phyloP scores from a whole-genome alignment of 35 echinoderm and acorn worm genomes.

The Chiridota heheva region DNA sequence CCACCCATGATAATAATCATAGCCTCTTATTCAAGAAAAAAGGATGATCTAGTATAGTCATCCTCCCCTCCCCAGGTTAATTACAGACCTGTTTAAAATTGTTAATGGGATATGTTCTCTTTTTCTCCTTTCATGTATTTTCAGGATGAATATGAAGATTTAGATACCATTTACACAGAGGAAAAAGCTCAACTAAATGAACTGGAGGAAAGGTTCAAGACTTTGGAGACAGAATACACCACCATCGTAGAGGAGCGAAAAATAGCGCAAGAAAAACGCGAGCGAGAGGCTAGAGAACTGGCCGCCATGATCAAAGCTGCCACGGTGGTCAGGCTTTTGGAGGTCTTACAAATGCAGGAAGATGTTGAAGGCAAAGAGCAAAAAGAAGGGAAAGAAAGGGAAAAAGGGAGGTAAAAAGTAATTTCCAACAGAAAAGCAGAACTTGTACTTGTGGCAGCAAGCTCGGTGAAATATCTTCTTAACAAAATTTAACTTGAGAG shows the following conservation, averaged over 20 bases:
- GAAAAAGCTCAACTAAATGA: slow-evolving; percentile 98
- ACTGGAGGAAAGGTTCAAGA: slow-evolving; percentile 91
- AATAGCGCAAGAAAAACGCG: slow-evolving; percentile 92
- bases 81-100: no score
- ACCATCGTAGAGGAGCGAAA: slow-evolving; percentile 82
- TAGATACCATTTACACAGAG: slow-evolving; percentile 94
- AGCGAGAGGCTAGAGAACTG: slow-evolving; percentile 79
- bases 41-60: no score
- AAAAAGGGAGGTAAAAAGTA: slow-evolving; percentile 74
- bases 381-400: slow-evolving; percentile 75
- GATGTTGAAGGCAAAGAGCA: slow-evolving; percentile 89
- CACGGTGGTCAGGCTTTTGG: slow-evolving; percentile 89
- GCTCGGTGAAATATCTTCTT: no score
- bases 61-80: no score
- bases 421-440: no score
- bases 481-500: background rate
- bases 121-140: no score
- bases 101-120: no score
- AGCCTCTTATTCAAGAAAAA: no score
- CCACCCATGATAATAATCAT: no score
- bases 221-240: slow-evolving; percentile 82
- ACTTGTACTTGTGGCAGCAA: background rate
- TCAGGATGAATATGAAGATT: slow-evolving; percentile 95
- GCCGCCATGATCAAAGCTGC: slow-evolving; percentile 89
- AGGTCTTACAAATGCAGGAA: slow-evolving; percentile 94